phyloP scores from a whole-genome alignment of 1,140 invertebrate species.

The Ladona fulva region DNA sequence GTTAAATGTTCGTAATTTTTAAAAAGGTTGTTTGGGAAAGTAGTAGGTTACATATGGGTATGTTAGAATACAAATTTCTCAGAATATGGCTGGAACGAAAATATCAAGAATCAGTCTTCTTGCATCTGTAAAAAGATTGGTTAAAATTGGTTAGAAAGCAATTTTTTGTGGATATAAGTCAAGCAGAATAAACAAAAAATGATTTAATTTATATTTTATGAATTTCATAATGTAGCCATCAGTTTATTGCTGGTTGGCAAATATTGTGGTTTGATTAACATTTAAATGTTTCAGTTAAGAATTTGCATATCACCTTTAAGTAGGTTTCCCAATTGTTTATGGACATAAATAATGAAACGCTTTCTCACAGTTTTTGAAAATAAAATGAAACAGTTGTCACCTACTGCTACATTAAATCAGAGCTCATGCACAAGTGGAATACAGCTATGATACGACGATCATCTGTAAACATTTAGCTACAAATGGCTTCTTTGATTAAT shows the following conservation, averaged over 20 bases:
- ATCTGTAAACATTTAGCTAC: conserved; percentile 10
- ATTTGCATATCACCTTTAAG: neutral
- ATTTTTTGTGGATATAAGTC: neutral
- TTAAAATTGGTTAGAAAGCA: conserved; percentile 13
- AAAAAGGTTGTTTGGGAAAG: neutral
- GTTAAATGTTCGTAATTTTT: conserved; percentile 15
- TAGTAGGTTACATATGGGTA: neutral
- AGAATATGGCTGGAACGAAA: conserved; percentile 12
- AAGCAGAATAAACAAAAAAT: neutral
- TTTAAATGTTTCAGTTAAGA: neutral
- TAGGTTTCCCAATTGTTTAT: neutral
- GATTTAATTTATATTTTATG: neutral
- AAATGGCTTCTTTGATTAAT: neutral
- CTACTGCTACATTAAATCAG: neutral
- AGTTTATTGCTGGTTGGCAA: neutral
- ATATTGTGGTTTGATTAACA: neutral
- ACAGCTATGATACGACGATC: neutral
- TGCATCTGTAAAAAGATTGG: conserved; percentile 14
- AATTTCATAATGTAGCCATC: neutral
- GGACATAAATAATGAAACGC: neutral
- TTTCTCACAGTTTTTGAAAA: neutral
- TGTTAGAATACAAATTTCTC: neutral
- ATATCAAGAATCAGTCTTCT: conserved; percentile 15
- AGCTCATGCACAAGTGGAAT: neutral
- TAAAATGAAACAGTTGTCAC: neutral